Percentiles rank a stretch among this genome's conserved stretches.
Evolutionary conservation across 2,888 invertebrate genomes (phyloP).

Genomic region (Elegia similella): DNA sequence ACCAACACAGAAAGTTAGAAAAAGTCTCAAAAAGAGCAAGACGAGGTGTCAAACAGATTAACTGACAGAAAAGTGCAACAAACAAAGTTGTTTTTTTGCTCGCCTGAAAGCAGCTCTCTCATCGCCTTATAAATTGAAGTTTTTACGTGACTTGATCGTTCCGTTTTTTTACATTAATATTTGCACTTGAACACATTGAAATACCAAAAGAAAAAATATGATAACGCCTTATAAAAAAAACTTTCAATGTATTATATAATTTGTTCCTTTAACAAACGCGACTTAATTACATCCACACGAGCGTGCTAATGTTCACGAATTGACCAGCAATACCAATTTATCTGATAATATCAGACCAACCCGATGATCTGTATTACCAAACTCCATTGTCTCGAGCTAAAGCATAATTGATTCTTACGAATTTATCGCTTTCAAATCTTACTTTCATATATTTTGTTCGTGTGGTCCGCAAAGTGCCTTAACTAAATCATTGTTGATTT

Average conservation of each 20-base stretch:
- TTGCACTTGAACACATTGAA: background rate
- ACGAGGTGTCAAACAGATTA: conserved; percentile 42
- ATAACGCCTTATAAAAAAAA: conserved; percentile 14
- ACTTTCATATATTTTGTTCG: conserved; percentile 24
- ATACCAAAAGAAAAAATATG: background rate
- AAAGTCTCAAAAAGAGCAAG: conserved; percentile 42
- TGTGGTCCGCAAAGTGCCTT: conserved; percentile 39
- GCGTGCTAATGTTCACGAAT: conserved; percentile 64
- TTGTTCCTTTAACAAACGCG: conserved; percentile 31
- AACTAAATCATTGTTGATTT: conserved; percentile 59
- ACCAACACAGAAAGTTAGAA: conserved; percentile 46
- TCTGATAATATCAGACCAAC: conserved; percentile 52
- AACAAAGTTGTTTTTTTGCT: conserved; percentile 36
- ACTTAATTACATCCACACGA: conserved; percentile 65
- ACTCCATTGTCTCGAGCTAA: conserved; percentile 50
- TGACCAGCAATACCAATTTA: conserved; percentile 51
- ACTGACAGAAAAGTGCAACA: conserved; percentile 47
- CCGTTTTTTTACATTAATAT: too few relatives aligned
- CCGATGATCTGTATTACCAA: conserved; percentile 43
- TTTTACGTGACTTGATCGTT: background rate
- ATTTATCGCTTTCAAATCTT: conserved; percentile 38
- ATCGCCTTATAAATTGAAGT: conserved; percentile 10
- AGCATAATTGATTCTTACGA: conserved; percentile 42
- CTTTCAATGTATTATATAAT: conserved; percentile 30
- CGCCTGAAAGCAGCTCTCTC: conserved; percentile 43